Evolutionary conservation across 2,888 invertebrate species (phyloP).

Genomic region (Dolomedes plantarius): DNA sequence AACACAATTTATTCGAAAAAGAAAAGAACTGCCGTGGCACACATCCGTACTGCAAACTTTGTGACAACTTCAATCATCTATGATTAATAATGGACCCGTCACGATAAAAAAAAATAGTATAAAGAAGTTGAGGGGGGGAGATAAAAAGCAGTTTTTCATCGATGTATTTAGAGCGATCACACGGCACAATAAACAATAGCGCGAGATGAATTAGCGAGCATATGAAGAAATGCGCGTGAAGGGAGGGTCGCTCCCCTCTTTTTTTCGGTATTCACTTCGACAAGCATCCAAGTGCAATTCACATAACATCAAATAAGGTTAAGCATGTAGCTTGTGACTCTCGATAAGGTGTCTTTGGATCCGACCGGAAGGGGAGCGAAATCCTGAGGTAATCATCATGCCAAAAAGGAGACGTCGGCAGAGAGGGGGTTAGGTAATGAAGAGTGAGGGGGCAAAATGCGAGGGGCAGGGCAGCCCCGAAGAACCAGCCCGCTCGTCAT

Average conservation of each 20-base stretch:
- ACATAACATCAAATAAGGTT: conserved; percentile 71
- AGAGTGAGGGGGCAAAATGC: conserved; percentile 23
- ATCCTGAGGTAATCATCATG: conserved; percentile 62
- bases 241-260: neutral
- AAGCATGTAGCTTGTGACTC: conserved; percentile 68
- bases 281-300: conserved; percentile 69
- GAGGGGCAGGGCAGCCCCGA: conserved; percentile 42
- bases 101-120: neutral
- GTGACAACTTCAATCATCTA: conserved; percentile 64
- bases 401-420: conserved; percentile 10
- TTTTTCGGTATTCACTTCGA: conserved; percentile 33
- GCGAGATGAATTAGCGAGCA: conserved; percentile 41
- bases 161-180: conserved; percentile 67
- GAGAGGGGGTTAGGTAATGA: conserved; percentile 36
- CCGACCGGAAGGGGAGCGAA: conserved; percentile 56
- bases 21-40: neutral
- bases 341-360: conserved; percentile 68
- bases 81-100: conserved; percentile 53
- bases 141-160: conserved; percentile 8
- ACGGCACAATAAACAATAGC: conserved; percentile 68
- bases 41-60: neutral
- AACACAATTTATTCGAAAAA: neutral
- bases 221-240: conserved; percentile 34
- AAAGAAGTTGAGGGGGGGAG: neutral
- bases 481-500: conserved; percentile 62